Evolutionary conservation across 2,113 vertebrate genomes (phyloP).

Genomic region (Sylvia atricapilla): DNA sequence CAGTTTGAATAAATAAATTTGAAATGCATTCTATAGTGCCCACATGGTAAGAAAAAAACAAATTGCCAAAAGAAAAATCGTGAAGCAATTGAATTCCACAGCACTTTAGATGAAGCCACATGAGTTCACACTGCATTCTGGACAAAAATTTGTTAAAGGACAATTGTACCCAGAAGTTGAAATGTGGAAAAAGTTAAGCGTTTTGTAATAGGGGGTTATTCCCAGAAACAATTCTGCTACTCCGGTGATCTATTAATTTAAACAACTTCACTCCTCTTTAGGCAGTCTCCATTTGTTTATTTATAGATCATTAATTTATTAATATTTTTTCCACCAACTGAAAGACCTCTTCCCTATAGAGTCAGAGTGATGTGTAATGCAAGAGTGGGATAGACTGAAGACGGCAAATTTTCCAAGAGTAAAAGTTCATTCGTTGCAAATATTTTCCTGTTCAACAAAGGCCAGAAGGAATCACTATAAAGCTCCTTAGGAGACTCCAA

Average conservation of each 20-base stretch:
- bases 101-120: conserved; percentile 37
- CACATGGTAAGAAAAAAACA: neutral
- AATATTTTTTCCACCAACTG: neutral
- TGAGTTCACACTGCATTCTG: neutral
- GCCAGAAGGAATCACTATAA: neutral
- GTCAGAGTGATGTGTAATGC: neutral
- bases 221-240: conserved; percentile 18
- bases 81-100: neutral
- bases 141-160: neutral
- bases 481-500: neutral
- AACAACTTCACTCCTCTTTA: conserved; percentile 15
- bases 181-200: conserved; percentile 36
- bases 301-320: conserved; percentile 11
- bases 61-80: neutral
- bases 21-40: neutral
- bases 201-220: conserved; percentile 37
- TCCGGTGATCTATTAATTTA: conserved; percentile 12
- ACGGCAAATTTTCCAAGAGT: neutral
- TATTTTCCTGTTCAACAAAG: neutral
- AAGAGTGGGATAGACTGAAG: neutral
- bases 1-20: neutral
- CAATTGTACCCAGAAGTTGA: conserved; percentile 28
- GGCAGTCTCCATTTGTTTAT: conserved; percentile 2
- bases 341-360: neutral
- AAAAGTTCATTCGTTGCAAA: neutral